These are phyloP conservation scores for Drosophila subsilvestris DNA, from an alignment of 2,888 invertebrate genomes.

Conservation along the genomic window DNA sequence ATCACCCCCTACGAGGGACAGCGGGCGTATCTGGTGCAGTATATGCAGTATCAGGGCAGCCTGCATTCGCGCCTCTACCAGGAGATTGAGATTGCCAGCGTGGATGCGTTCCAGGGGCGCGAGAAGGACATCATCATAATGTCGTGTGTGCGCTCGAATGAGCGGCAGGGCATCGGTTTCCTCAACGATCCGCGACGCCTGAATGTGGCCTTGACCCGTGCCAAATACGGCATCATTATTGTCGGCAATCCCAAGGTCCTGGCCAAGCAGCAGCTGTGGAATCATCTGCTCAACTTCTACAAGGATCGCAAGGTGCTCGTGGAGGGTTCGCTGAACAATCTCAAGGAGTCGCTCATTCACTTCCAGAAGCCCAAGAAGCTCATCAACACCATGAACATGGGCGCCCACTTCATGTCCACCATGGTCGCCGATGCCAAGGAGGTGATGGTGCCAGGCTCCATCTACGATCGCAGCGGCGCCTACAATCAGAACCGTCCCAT, in stretches of 20 bases:
- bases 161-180: constrained; percentile 99
- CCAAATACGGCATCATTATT: constrained; percentile 98
- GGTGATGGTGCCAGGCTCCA: constrained; percentile 96
- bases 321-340: constrained; percentile 98
- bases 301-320: constrained; percentile 97
- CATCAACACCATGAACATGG: constrained; percentile 96
- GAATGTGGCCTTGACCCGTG: constrained; percentile 98
- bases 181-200: constrained; percentile 98
- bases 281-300: constrained; percentile 97
- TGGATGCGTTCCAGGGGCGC: constrained; percentile 99
- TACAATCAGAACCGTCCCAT: constrained; percentile 12
- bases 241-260: constrained; percentile 99
- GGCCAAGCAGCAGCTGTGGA: constrained; percentile 99
- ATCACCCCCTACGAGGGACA: constrained; percentile 99
- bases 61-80: constrained; percentile 98
- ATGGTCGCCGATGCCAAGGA: constrained; percentile 98
- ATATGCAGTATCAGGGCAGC: constrained; percentile 99
- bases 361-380: constrained; percentile 99
- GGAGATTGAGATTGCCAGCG: constrained; percentile 99
- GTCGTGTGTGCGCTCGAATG: constrained; percentile 99
- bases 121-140: constrained; percentile 99
- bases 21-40: constrained; percentile 97
- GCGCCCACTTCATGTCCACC: constrained; percentile 98
- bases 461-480: constrained; percentile 91
- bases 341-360: constrained; percentile 98